Base-by-base conservation (phyloP, 2,888 invertebrate species). In the Sialis lutaria region DNA sequence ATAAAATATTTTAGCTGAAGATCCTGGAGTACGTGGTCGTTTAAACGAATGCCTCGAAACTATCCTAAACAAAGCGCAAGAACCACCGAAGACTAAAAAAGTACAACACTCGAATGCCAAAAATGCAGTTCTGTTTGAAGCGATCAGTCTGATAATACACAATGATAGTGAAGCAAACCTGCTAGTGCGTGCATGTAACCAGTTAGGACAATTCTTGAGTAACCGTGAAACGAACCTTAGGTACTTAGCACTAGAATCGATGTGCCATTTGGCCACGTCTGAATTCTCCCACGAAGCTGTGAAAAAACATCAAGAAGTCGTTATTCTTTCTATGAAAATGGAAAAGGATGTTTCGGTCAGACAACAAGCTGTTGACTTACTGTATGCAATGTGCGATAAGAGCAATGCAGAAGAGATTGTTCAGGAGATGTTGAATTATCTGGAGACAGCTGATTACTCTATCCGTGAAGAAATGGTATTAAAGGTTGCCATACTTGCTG, bases 31-130 rank as follows among this genome's bases (percentile, higher is more conserved):
- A 2, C 77, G 93, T 53, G 93, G 95, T 10, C 79, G 97, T 52
- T 73, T 98, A 41, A 92, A 96, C 59, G 98, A 98, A 70, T 98
- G 97, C 60, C 70, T 99, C 58, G 98, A 97, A 68, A 95, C 95
- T 13, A 96, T 97, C 61, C 74, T 97, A 58, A 96, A 96, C 65
- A 97, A 96, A 72, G 97, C 97, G 13, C 96, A 97, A 67, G 98
- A 98, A 67, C 96, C 97, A 54, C 97, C 97, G 32, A 96, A 96
- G 68, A 98, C 97, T 44, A 99, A 98, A 70, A 99, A 99, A 70
- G 97, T 98, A 32, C 98, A 99, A 71, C 98, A 99, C 69, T 96
- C 97, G 44, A 99, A 99, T 73, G 97, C 98, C 49, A 98, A 98
- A 68, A 98, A 99, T 72, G 96, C 98, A 45, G 97, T 99, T 31